These are phyloP conservation scores for Neocrepidodera transversa DNA, from an alignment of 2,888 invertebrate species.

Conservation along the genomic window DNA sequence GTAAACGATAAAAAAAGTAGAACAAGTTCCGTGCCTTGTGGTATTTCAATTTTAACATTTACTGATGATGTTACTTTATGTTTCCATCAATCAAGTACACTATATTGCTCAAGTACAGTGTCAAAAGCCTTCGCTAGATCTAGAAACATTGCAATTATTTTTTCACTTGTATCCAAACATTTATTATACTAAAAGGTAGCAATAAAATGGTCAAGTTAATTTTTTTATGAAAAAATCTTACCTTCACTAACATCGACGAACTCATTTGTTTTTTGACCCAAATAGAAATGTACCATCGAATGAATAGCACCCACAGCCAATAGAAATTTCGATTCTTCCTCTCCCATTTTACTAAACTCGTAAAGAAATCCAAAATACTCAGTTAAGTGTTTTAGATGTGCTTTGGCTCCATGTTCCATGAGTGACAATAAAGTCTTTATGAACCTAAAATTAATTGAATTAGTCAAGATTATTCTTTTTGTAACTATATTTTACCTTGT, in stretches of 20 bases:
- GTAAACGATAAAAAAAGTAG: too few species aligned
- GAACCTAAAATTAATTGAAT: constrained; percentile 64
- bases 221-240: too few species aligned
- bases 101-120: too few species aligned
- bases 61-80: too few species aligned
- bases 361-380: constrained; percentile 92
- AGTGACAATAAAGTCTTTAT: constrained; percentile 86
- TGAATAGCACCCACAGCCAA: constrained; percentile 87
- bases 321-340: constrained; percentile 89
- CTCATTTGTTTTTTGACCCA: constrained; percentile 81
- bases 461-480: neutral
- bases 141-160: too few species aligned
- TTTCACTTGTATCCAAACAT: too few species aligned
- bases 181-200: too few species aligned
- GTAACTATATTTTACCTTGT: constrained; percentile 63
- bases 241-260: constrained; percentile 77
- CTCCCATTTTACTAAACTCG: constrained; percentile 95
- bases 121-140: too few species aligned
- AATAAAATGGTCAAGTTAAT: too few species aligned
- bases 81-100: too few species aligned
- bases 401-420: constrained; percentile 88
- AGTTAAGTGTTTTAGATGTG: constrained; percentile 85
- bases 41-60: too few species aligned
- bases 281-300: constrained; percentile 90
- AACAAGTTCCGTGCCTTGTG: too few species aligned